phyloP scores from a whole-genome alignment of 2,113 vertebrate species.

The Garra rufa region DNA sequence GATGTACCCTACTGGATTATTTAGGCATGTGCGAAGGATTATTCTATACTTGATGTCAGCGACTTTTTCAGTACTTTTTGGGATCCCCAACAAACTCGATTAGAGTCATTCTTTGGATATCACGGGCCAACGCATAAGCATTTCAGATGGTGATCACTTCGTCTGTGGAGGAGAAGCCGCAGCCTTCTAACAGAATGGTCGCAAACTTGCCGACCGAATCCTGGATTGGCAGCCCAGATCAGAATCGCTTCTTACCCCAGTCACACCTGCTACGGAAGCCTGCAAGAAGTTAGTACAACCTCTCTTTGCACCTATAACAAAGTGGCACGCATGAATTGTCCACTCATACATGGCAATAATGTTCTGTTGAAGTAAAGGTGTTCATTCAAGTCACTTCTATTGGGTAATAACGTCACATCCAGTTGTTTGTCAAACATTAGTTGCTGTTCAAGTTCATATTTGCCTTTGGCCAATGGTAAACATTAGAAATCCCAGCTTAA shows the following conservation, averaged over 20 bases:
- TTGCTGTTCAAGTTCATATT: background rate
- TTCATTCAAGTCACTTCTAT: background rate
- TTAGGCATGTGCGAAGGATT: slow-evolving; percentile 67
- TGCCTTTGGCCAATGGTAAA: slow-evolving; percentile 12
- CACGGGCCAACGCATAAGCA: slow-evolving; percentile 65
- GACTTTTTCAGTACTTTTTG: slow-evolving; percentile 52
- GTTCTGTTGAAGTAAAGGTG: background rate
- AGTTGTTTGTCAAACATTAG: slow-evolving; percentile 3
- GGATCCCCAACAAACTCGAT: slow-evolving; percentile 55
- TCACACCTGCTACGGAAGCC: slow-evolving; percentile 79
- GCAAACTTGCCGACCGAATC: slow-evolving; percentile 76
- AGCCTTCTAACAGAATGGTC: slow-evolving; percentile 82
- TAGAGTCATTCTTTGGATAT: slow-evolving; percentile 71
- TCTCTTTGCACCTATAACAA: slow-evolving; percentile 26
- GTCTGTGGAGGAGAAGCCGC: slow-evolving; percentile 80
- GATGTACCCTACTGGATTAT: slow-evolving; percentile 72
- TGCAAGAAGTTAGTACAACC: slow-evolving; percentile 80
- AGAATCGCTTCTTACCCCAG: slow-evolving; percentile 69
- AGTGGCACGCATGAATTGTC: background rate
- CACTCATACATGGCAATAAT: background rate
- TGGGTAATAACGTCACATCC: background rate
- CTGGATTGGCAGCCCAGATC: slow-evolving; percentile 77
- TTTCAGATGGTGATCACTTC: slow-evolving; percentile 86
- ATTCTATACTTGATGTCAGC: slow-evolving; percentile 53
- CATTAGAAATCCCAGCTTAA: background rate